Conservation (phyloP, 2,797 vertebrate species). For the Enteromius viviparus region DNA sequence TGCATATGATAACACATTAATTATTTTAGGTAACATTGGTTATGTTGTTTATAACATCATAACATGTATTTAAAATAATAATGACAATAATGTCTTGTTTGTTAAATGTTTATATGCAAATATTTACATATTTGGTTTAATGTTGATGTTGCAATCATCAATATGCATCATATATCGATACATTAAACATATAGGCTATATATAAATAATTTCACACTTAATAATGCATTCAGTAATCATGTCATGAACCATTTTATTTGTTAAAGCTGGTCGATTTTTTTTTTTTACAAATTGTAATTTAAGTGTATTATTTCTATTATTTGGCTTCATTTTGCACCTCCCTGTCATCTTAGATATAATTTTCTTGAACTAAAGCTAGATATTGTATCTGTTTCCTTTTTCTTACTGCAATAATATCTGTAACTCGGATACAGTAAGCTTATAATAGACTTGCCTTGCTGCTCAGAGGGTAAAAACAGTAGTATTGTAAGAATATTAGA, state of each 20-base stretch:
- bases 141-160: not conserved
- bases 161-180: no score
- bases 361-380: not conserved
- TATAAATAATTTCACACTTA: not conserved
- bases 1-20: not conserved
- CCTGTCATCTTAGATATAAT: not conserved
- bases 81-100: not conserved
- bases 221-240: not conserved
- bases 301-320: not conserved
- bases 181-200: no score
- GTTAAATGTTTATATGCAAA: not conserved
- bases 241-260: not conserved
- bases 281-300: not conserved
- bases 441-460: not conserved
- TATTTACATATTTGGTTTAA: not conserved
- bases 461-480: constrained; percentile 30
- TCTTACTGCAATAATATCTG: constrained; percentile 28
- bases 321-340: not conserved
- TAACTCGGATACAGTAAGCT: constrained; percentile 11
- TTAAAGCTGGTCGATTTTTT: not conserved
- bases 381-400: not conserved
- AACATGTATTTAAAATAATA: not conserved
- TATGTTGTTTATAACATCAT: not conserved
- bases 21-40: not conserved
- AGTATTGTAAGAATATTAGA: constrained; percentile 55